Conservation (phyloP, 53 echinoderm and acorn worm genomes). For the Luidia sarsii region DNA sequence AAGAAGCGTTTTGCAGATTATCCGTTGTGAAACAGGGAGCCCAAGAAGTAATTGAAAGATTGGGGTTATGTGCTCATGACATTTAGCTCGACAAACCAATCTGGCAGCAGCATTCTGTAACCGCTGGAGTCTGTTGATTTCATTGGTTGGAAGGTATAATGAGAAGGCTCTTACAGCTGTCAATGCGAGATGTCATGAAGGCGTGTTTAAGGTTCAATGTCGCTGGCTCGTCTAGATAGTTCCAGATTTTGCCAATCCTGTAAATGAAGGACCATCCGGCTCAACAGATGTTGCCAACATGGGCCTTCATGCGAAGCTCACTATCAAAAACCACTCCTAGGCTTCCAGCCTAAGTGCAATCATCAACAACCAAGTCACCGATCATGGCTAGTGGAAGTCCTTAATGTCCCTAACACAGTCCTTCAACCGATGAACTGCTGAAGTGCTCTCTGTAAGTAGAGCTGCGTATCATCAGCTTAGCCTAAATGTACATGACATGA, state of each 20-base stretch:
- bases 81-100: not conserved
- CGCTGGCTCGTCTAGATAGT: not conserved
- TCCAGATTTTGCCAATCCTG: not conserved
- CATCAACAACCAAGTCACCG: no score
- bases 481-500: no score
- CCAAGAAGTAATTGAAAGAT: not conserved
- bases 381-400: no score
- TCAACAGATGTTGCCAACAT: not conserved
- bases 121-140: not conserved
- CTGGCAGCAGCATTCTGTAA: not conserved
- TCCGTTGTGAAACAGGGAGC: not conserved
- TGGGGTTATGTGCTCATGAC: not conserved
- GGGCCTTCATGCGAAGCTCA: not conserved
- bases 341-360: no score
- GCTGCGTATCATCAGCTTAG: no score
- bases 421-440: not conserved
- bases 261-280: not conserved
- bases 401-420: no score
- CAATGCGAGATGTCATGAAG: not conserved
- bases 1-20: not conserved
- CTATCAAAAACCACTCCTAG: no score
- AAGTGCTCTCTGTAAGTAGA: not conserved
- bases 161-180: not conserved
- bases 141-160: not conserved
- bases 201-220: not conserved